phyloP scores from a whole-genome alignment of 2,113 vertebrate species.

The Todiramphus saurophagus region DNA sequence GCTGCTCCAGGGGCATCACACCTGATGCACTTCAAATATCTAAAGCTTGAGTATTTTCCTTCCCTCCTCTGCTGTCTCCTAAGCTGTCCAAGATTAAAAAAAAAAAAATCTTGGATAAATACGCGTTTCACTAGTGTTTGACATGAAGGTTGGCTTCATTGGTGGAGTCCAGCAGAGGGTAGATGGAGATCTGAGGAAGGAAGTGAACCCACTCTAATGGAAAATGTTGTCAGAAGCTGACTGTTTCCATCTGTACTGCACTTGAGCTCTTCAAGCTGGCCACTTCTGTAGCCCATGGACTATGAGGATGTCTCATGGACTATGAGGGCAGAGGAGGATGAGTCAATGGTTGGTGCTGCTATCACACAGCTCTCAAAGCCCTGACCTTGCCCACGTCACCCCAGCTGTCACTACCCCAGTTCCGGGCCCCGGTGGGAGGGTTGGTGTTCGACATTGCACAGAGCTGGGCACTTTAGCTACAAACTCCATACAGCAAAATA shows the following conservation, averaged over 20 bases:
- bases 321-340: not conserved
- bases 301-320: not conserved
- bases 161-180: too few species aligned
- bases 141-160: too few species aligned
- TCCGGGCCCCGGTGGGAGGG: not conserved
- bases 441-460: not conserved
- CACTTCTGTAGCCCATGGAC: not conserved
- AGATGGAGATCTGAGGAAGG: too few species aligned
- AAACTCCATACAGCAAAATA: not conserved
- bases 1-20: not conserved
- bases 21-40: not conserved
- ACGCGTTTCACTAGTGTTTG: too few species aligned
- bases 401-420: fast-evolving
- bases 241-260: not conserved
- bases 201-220: fast-evolving
- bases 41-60: not conserved
- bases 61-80: too few species aligned
- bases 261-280: not conserved
- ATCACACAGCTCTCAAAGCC: not conserved
- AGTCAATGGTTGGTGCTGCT: not conserved
- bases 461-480: not conserved
- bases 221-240: not conserved
- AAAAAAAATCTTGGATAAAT: too few species aligned
- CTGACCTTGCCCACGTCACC: not conserved
- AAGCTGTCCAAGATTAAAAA: too few species aligned